Evolutionary conservation across 2,113 vertebrate genomes (phyloP), one percentile per base, ranked within the genome.

Genomic region (Gnathonemus longibarbis): DNA sequence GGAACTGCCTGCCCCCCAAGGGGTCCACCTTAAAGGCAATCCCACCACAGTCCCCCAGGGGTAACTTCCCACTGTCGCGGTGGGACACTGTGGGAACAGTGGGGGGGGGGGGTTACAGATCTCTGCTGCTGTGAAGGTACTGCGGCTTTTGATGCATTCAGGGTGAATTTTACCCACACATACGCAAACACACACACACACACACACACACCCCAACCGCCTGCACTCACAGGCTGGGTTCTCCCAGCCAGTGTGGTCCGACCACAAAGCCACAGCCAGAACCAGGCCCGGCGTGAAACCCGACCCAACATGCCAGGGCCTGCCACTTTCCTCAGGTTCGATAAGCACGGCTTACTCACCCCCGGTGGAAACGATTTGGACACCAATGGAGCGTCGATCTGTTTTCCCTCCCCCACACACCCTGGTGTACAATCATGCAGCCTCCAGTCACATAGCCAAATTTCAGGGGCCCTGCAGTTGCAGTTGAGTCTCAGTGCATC

Each of bases 201-300:
- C 88, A 46, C 21, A 11, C 89, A 21, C 1, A 27, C 74, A 62
- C 50, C 42, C 27, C 89, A 24, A 24, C 42, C 39, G 24, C 89
- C 24, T 53, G 21, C 89, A 77, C 21, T 89, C 66, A 39, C 70
- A 39, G 31, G 89, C 90, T 91, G 89, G 92, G 90, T 91, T 91
- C 91, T 92, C 56, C n/a, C 19, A n/a, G 21, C 56, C 56, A 58
- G 56, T 24, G 21, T 58, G 19, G 56, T 58, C 56, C 0, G 21
- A 58, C 7, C 56, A 58, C 56, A 58, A 58, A 9, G 3, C 31
- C 52, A n/a, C 35, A 45, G 17, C 17, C 31, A 9, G 9, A 53
- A n/a, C 6, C 48, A 31, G 46, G 17, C 27, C 27, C 86, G 2
- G 50, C 11, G 4, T 42, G 53, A 39, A 56, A 19, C 53, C 35